Conservation (phyloP, 2,888 invertebrate genomes). For the Monoplex corrugatus region DNA sequence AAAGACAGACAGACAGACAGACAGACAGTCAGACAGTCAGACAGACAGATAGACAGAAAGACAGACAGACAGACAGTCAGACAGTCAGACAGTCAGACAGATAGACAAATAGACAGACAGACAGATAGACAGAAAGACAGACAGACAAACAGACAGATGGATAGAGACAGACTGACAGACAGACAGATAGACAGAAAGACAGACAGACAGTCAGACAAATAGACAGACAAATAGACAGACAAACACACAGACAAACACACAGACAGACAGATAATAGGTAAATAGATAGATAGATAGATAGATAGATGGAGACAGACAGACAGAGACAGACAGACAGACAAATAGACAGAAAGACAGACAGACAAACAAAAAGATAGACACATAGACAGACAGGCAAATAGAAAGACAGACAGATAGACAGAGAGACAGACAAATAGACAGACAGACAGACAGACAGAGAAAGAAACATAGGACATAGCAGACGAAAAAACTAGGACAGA, state of each 20-base stretch:
- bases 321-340: too few species aligned
- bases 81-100: neutral
- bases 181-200: too few species aligned
- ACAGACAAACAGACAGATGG: too few species aligned
- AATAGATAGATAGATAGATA: neutral
- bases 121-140: neutral
- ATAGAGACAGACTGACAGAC: too few species aligned
- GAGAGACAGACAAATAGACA: neutral
- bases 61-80: neutral
- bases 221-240: neutral
- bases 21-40: neutral
- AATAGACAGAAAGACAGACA: too few species aligned
- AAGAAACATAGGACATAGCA: neutral
- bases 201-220: neutral
- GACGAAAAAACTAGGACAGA: neutral
- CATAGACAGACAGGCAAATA: neutral
- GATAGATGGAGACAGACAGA: too few species aligned
- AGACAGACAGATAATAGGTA: neutral
- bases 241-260: neutral
- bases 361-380: too few species aligned
- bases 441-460: too few species aligned
- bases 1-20: neutral
- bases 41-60: neutral
- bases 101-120: neutral
- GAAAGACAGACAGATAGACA: neutral